These are phyloP conservation scores for Harmothoe impar DNA, from an alignment of 2,888 invertebrate species.

Conservation along the genomic window DNA sequence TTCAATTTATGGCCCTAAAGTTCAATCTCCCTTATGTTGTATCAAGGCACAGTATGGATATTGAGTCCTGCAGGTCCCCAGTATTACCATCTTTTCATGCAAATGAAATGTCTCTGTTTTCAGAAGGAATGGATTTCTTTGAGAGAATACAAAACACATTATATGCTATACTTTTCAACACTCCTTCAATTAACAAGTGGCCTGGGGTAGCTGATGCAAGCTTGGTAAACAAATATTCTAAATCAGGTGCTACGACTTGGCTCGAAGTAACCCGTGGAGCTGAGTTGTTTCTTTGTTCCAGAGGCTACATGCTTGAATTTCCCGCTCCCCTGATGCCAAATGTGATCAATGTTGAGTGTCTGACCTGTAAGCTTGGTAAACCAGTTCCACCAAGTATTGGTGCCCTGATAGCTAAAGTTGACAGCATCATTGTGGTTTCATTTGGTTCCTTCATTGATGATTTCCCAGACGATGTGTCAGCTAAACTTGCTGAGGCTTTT, in stretches of 20 bases:
- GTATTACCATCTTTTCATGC: conserved; percentile 47
- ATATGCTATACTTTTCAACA: background rate
- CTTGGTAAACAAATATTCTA: conserved; percentile 40
- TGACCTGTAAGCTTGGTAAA: conserved; percentile 31
- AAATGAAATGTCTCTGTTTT: background rate
- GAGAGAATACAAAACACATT: background rate
- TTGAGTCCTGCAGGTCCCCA: background rate
- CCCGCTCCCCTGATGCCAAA: conserved; percentile 52
- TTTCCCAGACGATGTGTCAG: background rate
- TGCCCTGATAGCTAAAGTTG: background rate
- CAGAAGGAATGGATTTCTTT: conserved; percentile 39
- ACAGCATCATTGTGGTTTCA: conserved; percentile 51
- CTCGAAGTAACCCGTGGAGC: background rate
- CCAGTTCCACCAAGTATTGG: background rate
- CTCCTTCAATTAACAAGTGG: background rate
- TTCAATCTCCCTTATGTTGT: conserved; percentile 44
- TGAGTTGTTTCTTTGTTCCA: background rate
- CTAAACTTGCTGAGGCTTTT: conserved; percentile 27
- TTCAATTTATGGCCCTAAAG: conserved; percentile 29
- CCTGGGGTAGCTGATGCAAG: background rate
- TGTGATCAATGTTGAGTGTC: conserved; percentile 51
- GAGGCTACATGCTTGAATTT: conserved; percentile 32
- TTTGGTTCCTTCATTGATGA: conserved; percentile 51
- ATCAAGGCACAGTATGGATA: background rate
- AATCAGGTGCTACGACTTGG: conserved; percentile 26